Conservation (phyloP, 2,113 vertebrate species). For the Loxodonta africana region DNA sequence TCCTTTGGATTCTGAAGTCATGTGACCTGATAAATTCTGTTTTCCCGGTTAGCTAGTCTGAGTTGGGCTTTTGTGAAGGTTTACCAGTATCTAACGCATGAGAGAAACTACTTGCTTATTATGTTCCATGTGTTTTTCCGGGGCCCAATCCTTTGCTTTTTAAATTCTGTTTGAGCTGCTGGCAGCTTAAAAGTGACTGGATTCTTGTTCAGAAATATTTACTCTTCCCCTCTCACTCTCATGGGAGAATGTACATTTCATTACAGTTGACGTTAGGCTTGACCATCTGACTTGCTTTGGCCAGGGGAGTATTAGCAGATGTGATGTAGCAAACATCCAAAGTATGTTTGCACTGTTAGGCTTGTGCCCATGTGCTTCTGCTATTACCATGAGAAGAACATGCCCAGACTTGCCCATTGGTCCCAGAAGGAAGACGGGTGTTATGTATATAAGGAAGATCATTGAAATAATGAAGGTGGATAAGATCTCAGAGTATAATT, state of each 20-base stretch:
- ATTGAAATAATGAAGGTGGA: not conserved
- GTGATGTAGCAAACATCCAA: not conserved
- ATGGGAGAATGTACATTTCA: not conserved
- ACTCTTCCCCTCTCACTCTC: not conserved
- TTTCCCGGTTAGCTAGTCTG: not conserved
- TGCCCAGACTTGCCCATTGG: not conserved
- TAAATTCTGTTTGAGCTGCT: not conserved
- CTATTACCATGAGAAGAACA: not conserved
- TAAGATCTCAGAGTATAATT: not conserved
- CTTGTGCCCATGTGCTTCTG: not conserved
- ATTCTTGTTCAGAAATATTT: not conserved
- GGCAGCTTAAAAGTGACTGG: not conserved
- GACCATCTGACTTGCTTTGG: not conserved
- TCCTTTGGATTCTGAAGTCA: not conserved
- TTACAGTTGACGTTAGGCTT: not conserved
- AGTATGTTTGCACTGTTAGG: not conserved
- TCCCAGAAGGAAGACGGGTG: not conserved
- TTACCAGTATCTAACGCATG: not conserved
- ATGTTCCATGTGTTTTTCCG: not conserved
- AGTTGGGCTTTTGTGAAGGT: not conserved
- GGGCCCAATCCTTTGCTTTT: not conserved
- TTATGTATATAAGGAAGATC: not conserved
- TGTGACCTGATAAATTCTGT: not conserved
- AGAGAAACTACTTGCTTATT: not conserved
- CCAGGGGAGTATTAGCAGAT: not conserved